Percentiles rank a stretch among this genome's conserved stretches.
Evolutionary conservation across 2,888 invertebrate genomes (phyloP).

Genomic region (Ormia ochracea): DNA sequence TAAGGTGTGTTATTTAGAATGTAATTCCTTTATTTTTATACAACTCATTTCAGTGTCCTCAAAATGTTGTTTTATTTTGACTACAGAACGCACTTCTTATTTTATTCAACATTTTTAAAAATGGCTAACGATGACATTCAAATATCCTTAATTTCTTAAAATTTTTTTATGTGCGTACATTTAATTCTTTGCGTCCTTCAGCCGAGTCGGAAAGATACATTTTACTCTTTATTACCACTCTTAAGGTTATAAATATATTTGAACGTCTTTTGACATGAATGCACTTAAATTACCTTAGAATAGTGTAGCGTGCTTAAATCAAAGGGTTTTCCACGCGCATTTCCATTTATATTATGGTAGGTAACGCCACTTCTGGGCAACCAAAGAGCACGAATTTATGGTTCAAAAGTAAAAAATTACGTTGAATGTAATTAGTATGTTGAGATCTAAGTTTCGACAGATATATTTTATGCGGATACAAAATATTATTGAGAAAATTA

Average conservation of each 20-base stretch:
- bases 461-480: too few species aligned
- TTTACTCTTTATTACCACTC: too few species aligned
- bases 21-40: neutral
- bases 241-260: too few species aligned
- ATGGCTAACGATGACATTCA: too few species aligned
- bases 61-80: constrained; percentile 40
- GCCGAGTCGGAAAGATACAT: too few species aligned
- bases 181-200: too few species aligned
- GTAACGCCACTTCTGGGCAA: neutral
- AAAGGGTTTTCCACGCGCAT: neutral
- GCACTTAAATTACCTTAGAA: neutral
- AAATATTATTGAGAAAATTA: too few species aligned
- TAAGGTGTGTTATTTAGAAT: constrained; percentile 46
- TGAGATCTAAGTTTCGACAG: too few species aligned
- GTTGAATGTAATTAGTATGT: too few species aligned
- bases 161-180: too few species aligned
- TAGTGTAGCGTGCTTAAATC: neutral
- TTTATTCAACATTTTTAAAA: neutral
- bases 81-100: constrained; percentile 36
- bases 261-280: neutral
- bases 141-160: neutral
- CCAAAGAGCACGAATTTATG: neutral
- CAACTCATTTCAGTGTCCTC: constrained; percentile 23
- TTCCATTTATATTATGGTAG: neutral
- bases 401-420: too few species aligned